Evolutionary conservation across 2,888 invertebrate genomes (phyloP).

Genomic region (Phengaris alcon): DNA sequence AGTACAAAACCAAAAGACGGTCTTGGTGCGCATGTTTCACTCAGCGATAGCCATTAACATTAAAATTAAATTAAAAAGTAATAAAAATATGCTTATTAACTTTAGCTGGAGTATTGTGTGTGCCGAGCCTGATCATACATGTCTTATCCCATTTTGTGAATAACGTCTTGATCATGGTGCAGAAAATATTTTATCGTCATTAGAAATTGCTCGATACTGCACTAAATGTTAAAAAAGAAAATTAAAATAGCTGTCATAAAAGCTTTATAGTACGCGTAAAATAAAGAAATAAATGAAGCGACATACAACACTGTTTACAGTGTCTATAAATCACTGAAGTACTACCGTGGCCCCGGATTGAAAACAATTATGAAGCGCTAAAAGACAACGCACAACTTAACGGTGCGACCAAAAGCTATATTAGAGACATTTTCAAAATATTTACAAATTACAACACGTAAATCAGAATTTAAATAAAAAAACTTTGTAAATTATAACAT

Average conservation of each 20-base stretch:
- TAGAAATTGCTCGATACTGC: slow-evolving; percentile 26
- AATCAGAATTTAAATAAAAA: too few species aligned
- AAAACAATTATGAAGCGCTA: background rate
- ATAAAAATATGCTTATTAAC: background rate
- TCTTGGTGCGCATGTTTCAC: slow-evolving; percentile 7
- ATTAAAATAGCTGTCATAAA: slow-evolving; percentile 25
- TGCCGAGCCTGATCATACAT: background rate
- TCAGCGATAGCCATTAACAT: background rate
- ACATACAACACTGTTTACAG: slow-evolving; percentile 1
- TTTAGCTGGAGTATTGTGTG: background rate
- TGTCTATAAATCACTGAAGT: background rate
- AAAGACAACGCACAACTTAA: too few species aligned
- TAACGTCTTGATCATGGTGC: background rate
- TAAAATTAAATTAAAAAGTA: background rate
- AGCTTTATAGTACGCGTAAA: slow-evolving; percentile 23
- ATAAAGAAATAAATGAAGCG: slow-evolving; percentile 14
- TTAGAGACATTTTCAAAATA: too few species aligned
- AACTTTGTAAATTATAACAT: too few species aligned
- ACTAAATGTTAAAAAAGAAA: slow-evolving; percentile 8
- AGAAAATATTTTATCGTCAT: slow-evolving; percentile 15
- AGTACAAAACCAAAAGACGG: background rate
- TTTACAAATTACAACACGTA: too few species aligned
- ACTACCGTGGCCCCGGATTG: background rate
- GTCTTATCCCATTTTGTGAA: slow-evolving; percentile 4
- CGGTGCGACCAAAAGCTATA: too few species aligned